phyloP scores from a whole-genome alignment of 92 coral and sea anemone genomes.

The Epizoanthus illoricatus region DNA sequence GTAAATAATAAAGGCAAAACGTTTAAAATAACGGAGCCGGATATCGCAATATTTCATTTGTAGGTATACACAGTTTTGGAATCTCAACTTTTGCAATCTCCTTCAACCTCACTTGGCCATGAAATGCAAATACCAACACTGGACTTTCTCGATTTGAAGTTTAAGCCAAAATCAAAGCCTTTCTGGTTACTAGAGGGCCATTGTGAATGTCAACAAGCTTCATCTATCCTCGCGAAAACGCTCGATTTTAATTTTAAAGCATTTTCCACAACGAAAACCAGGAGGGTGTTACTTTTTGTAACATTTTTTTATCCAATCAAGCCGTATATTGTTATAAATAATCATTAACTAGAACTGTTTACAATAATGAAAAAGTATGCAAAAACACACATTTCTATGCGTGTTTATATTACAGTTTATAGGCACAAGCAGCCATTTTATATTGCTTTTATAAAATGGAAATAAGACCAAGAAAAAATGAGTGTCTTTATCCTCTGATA shows the following conservation, averaged over 20 bases:
- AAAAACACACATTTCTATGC: constrained; percentile 10
- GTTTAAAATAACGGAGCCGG: constrained; percentile 13
- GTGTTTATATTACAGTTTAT: too few species aligned
- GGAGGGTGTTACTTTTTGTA: constrained; percentile 19
- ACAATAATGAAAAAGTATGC: not conserved
- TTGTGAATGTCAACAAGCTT: constrained; percentile 17
- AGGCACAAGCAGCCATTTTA: too few species aligned
- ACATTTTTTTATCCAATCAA: constrained; percentile 19
- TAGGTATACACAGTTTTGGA: constrained; percentile 9
- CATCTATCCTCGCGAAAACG: constrained; percentile 23
- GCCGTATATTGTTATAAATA: not conserved
- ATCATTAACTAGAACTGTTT: constrained; percentile 2
- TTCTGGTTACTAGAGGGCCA: constrained; percentile 34
- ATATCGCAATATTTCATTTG: not conserved
- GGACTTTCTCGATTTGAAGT: constrained; percentile 13
- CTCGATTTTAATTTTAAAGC: constrained; percentile 21
- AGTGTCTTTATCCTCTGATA: too few species aligned
- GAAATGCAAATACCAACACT: constrained; percentile 22
- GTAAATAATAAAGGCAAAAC: constrained; percentile 3
- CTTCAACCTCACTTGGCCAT: constrained; percentile 24
- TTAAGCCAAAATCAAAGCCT: constrained; percentile 14
- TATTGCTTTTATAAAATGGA: too few species aligned
- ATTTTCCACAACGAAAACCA: constrained; percentile 19
- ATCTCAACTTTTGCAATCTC: constrained; percentile 10
- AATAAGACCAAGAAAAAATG: too few species aligned